Base-by-base conservation (phyloP, 2,888 invertebrate genomes). In the Margaritifera margaritifera region DNA sequence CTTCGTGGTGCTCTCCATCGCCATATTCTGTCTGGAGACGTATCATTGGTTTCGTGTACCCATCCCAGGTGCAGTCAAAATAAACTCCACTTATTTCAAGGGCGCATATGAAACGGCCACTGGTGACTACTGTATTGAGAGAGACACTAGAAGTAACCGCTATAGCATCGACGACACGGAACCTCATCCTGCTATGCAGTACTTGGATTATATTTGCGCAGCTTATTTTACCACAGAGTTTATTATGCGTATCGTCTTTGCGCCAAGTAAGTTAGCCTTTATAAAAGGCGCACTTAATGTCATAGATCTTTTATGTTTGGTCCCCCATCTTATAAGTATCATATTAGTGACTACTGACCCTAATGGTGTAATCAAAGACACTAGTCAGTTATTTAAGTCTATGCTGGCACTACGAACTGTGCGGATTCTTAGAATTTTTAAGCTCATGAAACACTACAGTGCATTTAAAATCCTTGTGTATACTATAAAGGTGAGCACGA, bases 401-500 rank as follows among this genome's bases (percentile, higher is more conserved):
- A 80, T 86, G 72, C 73, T 86, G 50, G 86, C 87, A 4, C 67
- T 88, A 27, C 71, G 89, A 42, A 84, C 87, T 20, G 83, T 89
- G 3, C 78, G 89, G 1, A 84, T 89, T 52, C 72, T 89, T 31
- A 69, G 89, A 59, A 88, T 89, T 60, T 89, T 89, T 71, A 89
- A 89, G 75, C 83, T 89, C n/a, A 88, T 89, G 88, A 89, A 89
- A 68, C 89, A 89, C 68, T 89, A 89, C 80, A 86, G 84, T 60
- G 89, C 88, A 11, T 89, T 89, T 77, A 88, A 89, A 64, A 87
- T 88, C 59, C 77, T 88, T 20, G 86, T 87, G 8, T 88, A 88
- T 69, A 87, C 87, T 0, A 86, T 88, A 22, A 87, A 88, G 71
- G 89, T 88, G 18, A 87, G 87, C 71, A 86, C 87, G 8, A 87